These are phyloP conservation scores for Vicugna pacos DNA, from an alignment of 2,113 vertebrate species.

Conservation along the genomic window DNA sequence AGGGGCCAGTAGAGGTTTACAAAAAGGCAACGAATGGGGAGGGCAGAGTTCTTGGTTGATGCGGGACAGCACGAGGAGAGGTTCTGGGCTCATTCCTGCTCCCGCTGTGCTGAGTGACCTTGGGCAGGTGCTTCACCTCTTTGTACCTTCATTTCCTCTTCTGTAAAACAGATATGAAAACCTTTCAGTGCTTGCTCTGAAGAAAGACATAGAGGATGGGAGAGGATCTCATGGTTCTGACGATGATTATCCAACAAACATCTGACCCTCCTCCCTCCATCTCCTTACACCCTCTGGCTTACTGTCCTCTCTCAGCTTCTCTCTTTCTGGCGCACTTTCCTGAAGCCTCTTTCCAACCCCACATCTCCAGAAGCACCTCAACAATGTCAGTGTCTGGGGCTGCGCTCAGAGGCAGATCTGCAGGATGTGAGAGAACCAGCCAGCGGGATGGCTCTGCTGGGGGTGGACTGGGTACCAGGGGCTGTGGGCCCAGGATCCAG, in stretches of 20 bases:
- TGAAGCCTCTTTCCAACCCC: slow-evolving; percentile 62
- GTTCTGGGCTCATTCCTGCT: not conserved
- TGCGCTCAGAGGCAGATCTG: slow-evolving; percentile 52
- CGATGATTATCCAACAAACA: slow-evolving; percentile 64
- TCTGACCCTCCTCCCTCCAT: slow-evolving; percentile 56
- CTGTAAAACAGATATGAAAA: slow-evolving; percentile 73
- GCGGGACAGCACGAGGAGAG: accelerated
- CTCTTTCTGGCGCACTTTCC: slow-evolving; percentile 66
- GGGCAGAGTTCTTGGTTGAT: not conserved
- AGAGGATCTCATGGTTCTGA: slow-evolving; percentile 70
- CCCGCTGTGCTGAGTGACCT: not conserved
- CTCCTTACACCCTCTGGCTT: slow-evolving; percentile 53
- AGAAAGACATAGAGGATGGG: slow-evolving; percentile 69
- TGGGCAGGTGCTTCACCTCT: slow-evolving; percentile 21
- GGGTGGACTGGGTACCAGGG: not conserved
- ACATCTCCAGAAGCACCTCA: slow-evolving; percentile 71
- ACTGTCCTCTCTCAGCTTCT: slow-evolving; percentile 65
- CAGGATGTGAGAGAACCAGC: slow-evolving; percentile 41
- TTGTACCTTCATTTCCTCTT: slow-evolving; percentile 19
- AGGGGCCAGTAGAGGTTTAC: not conserved
- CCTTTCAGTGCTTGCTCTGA: slow-evolving; percentile 70
- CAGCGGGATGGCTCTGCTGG: not conserved
- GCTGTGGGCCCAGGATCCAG: not conserved
- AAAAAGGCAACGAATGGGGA: not conserved
- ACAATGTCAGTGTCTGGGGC: slow-evolving; percentile 47